Evolutionary conservation across 2,888 invertebrate species (phyloP).

Genomic region (Orchestes rusci): DNA sequence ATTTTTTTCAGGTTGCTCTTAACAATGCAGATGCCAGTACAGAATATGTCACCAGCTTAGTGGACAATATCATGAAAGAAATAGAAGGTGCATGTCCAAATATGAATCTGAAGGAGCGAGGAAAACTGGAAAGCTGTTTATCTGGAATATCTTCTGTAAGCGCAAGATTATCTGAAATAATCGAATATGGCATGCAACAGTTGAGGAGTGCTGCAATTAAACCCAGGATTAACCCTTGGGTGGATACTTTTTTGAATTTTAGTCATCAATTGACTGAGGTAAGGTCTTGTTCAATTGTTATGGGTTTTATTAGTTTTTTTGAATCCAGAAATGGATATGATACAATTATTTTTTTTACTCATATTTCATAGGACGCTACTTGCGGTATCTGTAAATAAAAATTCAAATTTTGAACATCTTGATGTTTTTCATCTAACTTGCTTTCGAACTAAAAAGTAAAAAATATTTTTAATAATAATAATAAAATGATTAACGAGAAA

Average conservation of each 20-base stretch:
- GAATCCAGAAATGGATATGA: background rate
- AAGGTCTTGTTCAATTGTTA: too few relatives aligned
- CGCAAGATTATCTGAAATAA: slow-evolving; percentile 55
- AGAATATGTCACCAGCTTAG: slow-evolving; percentile 83
- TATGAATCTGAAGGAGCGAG: slow-evolving; percentile 57
- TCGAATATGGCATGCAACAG: slow-evolving; percentile 76
- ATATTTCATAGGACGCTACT: too few relatives aligned
- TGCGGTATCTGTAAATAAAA: background rate
- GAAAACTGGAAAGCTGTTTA: slow-evolving; percentile 66
- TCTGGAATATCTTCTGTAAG: slow-evolving; percentile 54
- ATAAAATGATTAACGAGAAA: too few relatives aligned
- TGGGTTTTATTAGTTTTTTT: background rate
- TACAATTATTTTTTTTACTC: slow-evolving; percentile 2
- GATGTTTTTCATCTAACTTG: too few relatives aligned
- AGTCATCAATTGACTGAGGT: slow-evolving; percentile 78
- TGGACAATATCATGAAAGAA: slow-evolving; percentile 65
- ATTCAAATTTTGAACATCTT: too few relatives aligned
- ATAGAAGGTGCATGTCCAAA: slow-evolving; percentile 57
- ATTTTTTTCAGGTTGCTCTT: slow-evolving; percentile 59
- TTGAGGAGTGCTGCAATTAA: slow-evolving; percentile 73
- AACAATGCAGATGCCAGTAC: slow-evolving; percentile 89
- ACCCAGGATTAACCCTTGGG: slow-evolving; percentile 75
- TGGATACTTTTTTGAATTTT: slow-evolving; percentile 70
- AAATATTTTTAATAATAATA: too few relatives aligned
- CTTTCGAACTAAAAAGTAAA: too few relatives aligned